Percentiles rank a stretch among this genome's conserved stretches.
phyloP scores from a whole-genome alignment of 2,888 invertebrate genomes.

The Callimorpha dominula region DNA sequence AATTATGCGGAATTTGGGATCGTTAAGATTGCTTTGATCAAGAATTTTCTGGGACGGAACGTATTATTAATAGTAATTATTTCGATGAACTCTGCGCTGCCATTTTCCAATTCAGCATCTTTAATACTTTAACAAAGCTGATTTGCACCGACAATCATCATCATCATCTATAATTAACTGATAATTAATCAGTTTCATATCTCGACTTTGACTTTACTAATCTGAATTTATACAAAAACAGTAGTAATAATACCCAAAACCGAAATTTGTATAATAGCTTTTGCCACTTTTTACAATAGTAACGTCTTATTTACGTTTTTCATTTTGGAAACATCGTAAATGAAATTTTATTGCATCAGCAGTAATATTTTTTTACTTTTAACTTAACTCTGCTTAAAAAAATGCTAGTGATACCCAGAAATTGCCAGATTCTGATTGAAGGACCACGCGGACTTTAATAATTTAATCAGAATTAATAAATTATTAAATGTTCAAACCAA shows the following conservation, averaged over 20 bases:
- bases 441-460: not conserved
- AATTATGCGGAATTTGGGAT: constrained; percentile 37
- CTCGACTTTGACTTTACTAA: not conserved
- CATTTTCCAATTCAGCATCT: constrained; percentile 10
- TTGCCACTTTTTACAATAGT: not conserved
- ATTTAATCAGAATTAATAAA: constrained; percentile 9
- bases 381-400: not conserved
- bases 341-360: not conserved
- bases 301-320: too few species aligned
- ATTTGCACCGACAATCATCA: not conserved
- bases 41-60: constrained; percentile 24
- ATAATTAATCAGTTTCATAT: not conserved
- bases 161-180: not conserved
- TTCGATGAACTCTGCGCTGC: constrained; percentile 23
- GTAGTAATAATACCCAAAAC: not conserved
- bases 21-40: constrained; percentile 36
- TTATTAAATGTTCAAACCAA: constrained; percentile 11
- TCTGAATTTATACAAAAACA: not conserved
- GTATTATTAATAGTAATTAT: constrained; percentile 35
- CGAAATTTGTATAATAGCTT: not conserved
- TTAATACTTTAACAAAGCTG: not conserved
- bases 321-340: not conserved
- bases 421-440: not conserved
- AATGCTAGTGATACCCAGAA: not conserved
- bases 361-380: not conserved